phyloP scores from a whole-genome alignment of 2,888 invertebrate species.

The Lamellibrachia columna region DNA sequence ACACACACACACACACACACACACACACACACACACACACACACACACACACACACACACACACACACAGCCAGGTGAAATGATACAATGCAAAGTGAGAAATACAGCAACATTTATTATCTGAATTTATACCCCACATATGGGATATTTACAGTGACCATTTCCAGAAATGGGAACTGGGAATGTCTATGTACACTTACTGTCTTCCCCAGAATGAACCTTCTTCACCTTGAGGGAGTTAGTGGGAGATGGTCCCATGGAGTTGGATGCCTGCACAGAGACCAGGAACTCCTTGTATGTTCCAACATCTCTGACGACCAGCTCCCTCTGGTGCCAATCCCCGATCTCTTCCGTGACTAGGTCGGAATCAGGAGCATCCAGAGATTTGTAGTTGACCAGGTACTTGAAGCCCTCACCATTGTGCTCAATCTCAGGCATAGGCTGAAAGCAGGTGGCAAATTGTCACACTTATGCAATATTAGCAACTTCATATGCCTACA shows the following conservation, averaged over 20 bases:
- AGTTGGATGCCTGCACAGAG: conserved; percentile 90
- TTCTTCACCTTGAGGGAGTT: conserved; percentile 78
- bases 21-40: too few species aligned
- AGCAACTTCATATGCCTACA: neutral
- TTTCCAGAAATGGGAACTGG: neutral
- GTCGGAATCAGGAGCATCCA: conserved; percentile 75
- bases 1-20: too few species aligned
- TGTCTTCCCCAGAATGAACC: conserved; percentile 88
- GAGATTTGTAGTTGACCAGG: conserved; percentile 81
- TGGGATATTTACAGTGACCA: neutral
- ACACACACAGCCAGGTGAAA: too few species aligned
- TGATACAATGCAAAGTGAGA: too few species aligned
- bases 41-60: too few species aligned
- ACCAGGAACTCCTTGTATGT: conserved; percentile 90
- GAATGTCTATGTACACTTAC: conserved; percentile 45
- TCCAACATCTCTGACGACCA: conserved; percentile 77
- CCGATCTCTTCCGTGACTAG: conserved; percentile 68
- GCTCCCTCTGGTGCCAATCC: conserved; percentile 80
- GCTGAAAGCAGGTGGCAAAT: conserved; percentile 67
- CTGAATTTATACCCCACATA: neutral
- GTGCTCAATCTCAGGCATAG: conserved; percentile 95
- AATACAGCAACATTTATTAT: too few species aligned
- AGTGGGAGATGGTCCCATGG: conserved; percentile 83
- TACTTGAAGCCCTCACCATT: conserved; percentile 95
- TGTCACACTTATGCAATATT: neutral